Evolutionary conservation across 2,888 invertebrate species (phyloP).

Genomic region (Conus canariensis): DNA sequence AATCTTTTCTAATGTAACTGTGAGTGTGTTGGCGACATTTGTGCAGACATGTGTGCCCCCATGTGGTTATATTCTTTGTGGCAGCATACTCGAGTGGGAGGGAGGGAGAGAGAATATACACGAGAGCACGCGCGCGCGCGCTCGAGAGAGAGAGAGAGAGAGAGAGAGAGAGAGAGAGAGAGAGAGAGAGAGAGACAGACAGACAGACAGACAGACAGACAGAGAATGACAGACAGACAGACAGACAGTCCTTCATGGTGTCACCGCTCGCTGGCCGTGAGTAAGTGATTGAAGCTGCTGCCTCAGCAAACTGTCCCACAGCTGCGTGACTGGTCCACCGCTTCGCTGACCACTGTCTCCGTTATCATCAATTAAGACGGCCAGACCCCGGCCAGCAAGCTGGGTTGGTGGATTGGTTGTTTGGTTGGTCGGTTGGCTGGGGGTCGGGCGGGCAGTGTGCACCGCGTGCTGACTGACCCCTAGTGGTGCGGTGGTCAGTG

Average conservation of each 20-base stretch:
- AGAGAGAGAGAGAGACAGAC: background rate
- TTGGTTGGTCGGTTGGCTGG: too few species aligned
- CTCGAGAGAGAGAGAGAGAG: too few species aligned
- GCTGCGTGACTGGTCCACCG: too few species aligned
- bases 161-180: constrained; percentile 4
- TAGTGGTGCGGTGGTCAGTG: background rate
- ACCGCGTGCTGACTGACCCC: constrained; percentile 1
- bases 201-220: too few species aligned
- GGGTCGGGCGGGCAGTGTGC: too few species aligned
- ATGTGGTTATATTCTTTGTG: too few species aligned
- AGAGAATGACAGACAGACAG: background rate
- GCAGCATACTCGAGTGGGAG: background rate
- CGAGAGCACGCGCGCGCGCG: too few species aligned
- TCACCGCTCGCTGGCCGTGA: too few species aligned
- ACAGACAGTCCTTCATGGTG: background rate
- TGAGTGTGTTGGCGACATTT: too few species aligned
- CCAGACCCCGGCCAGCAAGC: background rate
- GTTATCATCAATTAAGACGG: background rate
- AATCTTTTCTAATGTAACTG: too few species aligned
- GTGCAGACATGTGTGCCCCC: too few species aligned
- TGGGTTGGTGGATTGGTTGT: too few species aligned
- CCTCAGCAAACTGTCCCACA: background rate
- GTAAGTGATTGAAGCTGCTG: background rate
- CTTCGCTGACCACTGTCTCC: background rate
- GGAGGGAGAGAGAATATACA: background rate